Percentiles rank a stretch among this genome's conserved stretches.
phyloP scores from a whole-genome alignment of 2,888 invertebrate genomes.

The Drosophila greeni region DNA sequence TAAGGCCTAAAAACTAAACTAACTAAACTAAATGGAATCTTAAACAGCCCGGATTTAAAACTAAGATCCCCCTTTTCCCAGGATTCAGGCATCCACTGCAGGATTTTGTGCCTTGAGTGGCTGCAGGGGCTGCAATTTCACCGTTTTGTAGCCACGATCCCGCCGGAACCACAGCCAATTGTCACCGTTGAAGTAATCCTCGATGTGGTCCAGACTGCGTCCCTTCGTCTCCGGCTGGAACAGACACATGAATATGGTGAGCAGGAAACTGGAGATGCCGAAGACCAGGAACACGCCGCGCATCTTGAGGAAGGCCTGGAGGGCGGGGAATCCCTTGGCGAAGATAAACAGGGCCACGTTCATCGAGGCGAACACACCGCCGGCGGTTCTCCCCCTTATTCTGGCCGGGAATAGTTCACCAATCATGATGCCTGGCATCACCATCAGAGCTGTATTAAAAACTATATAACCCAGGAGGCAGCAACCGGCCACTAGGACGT shows the following conservation, averaged over 20 bases:
- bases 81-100: constrained; percentile 25
- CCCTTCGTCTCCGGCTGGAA: constrained; percentile 88
- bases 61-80: constrained; percentile 6
- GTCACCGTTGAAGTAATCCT: constrained; percentile 86
- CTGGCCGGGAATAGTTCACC: constrained; percentile 87
- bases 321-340: constrained; percentile 85
- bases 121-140: constrained; percentile 51
- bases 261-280: constrained; percentile 82
- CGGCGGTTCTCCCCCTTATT: constrained; percentile 86
- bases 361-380: constrained; percentile 86
- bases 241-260: constrained; percentile 84
- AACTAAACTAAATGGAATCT: constrained; percentile 19
- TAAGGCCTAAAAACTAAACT: constrained; percentile 25
- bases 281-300: constrained; percentile 86
- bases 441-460: constrained; percentile 87
- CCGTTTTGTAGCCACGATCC: constrained; percentile 72
- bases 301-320: constrained; percentile 82
- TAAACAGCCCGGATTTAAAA: constrained; percentile 27
- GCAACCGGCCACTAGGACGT: constrained; percentile 67
- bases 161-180: constrained; percentile 82
- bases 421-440: constrained; percentile 87
- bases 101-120: constrained; percentile 24
- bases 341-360: constrained; percentile 84
- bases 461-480: constrained; percentile 85
- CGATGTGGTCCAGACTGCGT: constrained; percentile 85